A percentile compares a stretch with the other conserved stretches of the same genome.
phyloP scores from a whole-genome alignment of 2,797 vertebrate species.

The Pipistrellus pygmaeus region DNA sequence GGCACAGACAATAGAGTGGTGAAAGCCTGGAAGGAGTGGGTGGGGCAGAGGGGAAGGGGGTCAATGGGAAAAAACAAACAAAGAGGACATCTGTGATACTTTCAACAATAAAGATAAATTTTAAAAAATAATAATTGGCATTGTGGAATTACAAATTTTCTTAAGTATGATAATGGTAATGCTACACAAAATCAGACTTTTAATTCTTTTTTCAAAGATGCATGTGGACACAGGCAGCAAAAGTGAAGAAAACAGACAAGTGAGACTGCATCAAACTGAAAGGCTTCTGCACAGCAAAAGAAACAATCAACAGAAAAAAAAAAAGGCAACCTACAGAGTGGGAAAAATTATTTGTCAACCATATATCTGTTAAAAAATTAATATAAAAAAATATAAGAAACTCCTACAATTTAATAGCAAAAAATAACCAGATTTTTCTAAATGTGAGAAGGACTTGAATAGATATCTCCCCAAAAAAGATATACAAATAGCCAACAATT shows the following conservation, averaged over 20 bases:
- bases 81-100: no score
- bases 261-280: neutral
- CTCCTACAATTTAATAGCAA: neutral
- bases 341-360: neutral
- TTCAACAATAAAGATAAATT: no score
- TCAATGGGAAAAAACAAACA: no score
- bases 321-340: neutral
- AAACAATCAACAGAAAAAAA: neutral
- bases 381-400: slow-evolving; percentile 15
- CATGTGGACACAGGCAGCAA: neutral
- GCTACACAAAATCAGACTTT: neutral
- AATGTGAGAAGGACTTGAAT: neutral
- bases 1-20: no score
- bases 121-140: neutral
- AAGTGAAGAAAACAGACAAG: neutral
- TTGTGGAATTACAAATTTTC: slow-evolving; percentile 36
- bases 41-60: no score
- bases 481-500: neutral
- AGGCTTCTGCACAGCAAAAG: neutral
- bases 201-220: slow-evolving; percentile 20
- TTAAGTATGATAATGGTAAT: neutral
- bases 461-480: neutral
- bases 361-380: neutral
- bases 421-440: neutral
- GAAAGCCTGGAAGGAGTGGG: no score